A percentile compares a stretch with the other conserved stretches of the same genome.
Evolutionary conservation across 2,888 invertebrate genomes (phyloP).

Genomic region (Cylindroiulus punctatus): DNA sequence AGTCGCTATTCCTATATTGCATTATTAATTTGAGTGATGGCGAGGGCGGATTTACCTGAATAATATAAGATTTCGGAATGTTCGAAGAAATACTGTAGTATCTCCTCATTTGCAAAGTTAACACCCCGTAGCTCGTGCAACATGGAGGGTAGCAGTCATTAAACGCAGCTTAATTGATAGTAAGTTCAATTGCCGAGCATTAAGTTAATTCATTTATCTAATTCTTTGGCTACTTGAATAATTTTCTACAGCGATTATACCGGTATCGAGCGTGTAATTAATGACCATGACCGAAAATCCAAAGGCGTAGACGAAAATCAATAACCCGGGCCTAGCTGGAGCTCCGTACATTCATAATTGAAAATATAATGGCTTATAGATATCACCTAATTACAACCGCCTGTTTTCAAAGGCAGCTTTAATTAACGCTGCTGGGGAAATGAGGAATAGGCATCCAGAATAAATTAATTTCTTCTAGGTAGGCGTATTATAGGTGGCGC

Average conservation of each 20-base stretch:
- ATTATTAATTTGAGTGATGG: background rate
- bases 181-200: background rate
- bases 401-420: background rate
- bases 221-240: background rate
- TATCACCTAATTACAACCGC: background rate
- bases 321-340: background rate
- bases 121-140: background rate
- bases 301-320: background rate
- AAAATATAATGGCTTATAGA: conserved; percentile 10
- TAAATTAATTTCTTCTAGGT: background rate
- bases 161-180: too few relatives aligned
- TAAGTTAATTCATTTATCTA: background rate
- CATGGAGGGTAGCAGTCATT: background rate
- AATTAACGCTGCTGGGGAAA: conserved; percentile 5
- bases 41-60: background rate
- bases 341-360: conserved; percentile 2
- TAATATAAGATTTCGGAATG: background rate
- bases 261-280: background rate
- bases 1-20: background rate
- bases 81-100: too few relatives aligned
- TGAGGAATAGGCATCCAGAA: background rate
- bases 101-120: too few relatives aligned
- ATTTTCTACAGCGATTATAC: background rate
- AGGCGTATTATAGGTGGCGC: too few relatives aligned
- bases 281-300: background rate